Percentiles rank a stretch among this genome's conserved stretches.
These are phyloP conservation scores for Rapana venosa DNA, from an alignment of 2,888 invertebrate species.

Conservation along the genomic window DNA sequence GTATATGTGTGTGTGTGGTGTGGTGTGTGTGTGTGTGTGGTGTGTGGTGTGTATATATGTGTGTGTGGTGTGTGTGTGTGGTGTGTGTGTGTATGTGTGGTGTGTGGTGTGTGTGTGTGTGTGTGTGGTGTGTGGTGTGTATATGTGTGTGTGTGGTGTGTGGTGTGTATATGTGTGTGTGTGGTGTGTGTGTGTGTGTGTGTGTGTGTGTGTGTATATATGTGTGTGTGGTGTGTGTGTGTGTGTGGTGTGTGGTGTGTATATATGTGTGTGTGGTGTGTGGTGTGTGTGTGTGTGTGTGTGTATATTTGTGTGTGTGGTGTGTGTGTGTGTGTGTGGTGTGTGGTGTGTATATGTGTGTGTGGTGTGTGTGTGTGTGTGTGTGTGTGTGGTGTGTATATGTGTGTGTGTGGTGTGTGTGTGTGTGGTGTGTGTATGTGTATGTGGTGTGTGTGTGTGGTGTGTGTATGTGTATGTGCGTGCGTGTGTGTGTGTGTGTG, in stretches of 20 bases:
- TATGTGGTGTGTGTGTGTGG: constrained; percentile 53
- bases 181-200: constrained; percentile 65
- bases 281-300: constrained; percentile 66
- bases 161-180: background rate
- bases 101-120: constrained; percentile 1
- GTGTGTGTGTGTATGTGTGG: constrained; percentile 54
- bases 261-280: too few species aligned
- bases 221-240: constrained; percentile 52
- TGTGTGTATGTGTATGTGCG: too few species aligned
- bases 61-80: constrained; percentile 60
- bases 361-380: too few species aligned
- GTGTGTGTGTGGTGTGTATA: constrained; percentile 53
- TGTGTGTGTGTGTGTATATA: constrained; percentile 12
- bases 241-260: background rate
- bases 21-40: constrained; percentile 55
- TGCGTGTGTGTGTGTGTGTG: too few species aligned
- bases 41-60: background rate
- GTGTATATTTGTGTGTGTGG: constrained; percentile 49
- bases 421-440: constrained; percentile 58
- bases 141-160: background rate
- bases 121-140: too few species aligned
- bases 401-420: constrained; percentile 8
- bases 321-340: constrained; percentile 47
- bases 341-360: background rate
- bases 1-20: too few species aligned